These are phyloP conservation scores for Mormyrus iriodes DNA, from an alignment of 2,113 vertebrate species.

Conservation along the genomic window DNA sequence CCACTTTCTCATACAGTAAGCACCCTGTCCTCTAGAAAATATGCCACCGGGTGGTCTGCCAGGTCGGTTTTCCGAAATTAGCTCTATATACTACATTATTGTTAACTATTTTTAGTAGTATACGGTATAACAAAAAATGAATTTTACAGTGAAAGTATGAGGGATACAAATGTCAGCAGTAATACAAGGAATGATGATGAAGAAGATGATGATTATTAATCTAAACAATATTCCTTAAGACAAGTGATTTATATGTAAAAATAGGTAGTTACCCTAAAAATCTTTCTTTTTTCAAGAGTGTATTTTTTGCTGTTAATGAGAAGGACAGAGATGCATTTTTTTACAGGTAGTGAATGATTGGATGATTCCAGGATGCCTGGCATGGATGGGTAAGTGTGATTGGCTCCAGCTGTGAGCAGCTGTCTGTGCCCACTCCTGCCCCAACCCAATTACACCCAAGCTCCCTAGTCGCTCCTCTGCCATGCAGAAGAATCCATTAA, in stretches of 20 bases:
- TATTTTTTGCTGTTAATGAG: constrained; percentile 24
- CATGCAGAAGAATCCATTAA: constrained; percentile 68
- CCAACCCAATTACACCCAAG: constrained; percentile 66
- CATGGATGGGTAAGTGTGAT: constrained; percentile 54
- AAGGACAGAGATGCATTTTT: constrained; percentile 33
- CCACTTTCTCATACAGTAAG: too few species aligned
- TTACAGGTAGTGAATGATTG: constrained; percentile 51
- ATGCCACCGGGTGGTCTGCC: too few species aligned
- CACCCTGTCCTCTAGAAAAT: too few species aligned
- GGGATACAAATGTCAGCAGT: neutral
- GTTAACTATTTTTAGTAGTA: neutral
- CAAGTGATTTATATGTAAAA: neutral
- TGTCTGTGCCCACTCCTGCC: constrained; percentile 65
- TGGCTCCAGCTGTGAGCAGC: constrained; percentile 68
- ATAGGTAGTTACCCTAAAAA: neutral
- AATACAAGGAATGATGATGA: neutral
- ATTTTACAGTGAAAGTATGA: neutral
- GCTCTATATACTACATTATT: neutral
- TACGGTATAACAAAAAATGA: neutral
- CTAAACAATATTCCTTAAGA: neutral
- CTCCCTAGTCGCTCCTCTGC: constrained; percentile 58
- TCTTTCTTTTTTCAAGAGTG: constrained; percentile 23
- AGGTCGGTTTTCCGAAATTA: too few species aligned
- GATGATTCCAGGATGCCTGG: constrained; percentile 40
- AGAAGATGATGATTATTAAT: neutral